phyloP scores from a whole-genome alignment of 2,797 vertebrate species.

The Ataeniobius toweri region DNA sequence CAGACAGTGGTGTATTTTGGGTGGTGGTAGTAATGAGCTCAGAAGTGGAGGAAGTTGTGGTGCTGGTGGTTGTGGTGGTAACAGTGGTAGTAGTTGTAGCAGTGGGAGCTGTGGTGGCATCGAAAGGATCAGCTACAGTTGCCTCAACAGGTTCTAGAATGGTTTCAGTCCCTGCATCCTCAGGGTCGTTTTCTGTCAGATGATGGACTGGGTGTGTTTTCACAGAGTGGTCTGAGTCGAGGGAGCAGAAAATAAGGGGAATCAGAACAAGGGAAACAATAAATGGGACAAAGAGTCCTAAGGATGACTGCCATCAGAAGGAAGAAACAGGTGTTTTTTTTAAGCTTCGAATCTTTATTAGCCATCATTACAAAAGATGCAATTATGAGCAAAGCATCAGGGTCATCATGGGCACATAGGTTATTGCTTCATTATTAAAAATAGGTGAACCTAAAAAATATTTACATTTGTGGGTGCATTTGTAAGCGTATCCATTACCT shows the following conservation, averaged over 20 bases:
- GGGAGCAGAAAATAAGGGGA: constrained; percentile 7
- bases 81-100: constrained; percentile 37
- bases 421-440: background rate
- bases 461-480: background rate
- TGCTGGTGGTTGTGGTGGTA: constrained; percentile 29
- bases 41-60: constrained; percentile 42
- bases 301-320: background rate
- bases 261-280: constrained; percentile 8
- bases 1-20: constrained; percentile 33
- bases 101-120: constrained; percentile 29
- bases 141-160: constrained; percentile 68
- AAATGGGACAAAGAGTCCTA: constrained; percentile 9
- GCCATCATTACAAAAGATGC: background rate
- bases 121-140: constrained; percentile 27
- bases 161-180: constrained; percentile 69
- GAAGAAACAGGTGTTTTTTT: constrained; percentile 2
- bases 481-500: background rate
- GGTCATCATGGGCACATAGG: background rate
- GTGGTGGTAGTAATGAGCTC: constrained; percentile 42
- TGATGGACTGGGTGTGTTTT: constrained; percentile 74
- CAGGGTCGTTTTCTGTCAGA: constrained; percentile 71
- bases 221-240: constrained; percentile 75
- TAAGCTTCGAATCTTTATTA: constrained; percentile 11
- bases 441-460: background rate
- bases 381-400: background rate